Evolutionary conservation across 2,888 invertebrate species (phyloP).

Genomic region (Rhodophaea formosa): DNA sequence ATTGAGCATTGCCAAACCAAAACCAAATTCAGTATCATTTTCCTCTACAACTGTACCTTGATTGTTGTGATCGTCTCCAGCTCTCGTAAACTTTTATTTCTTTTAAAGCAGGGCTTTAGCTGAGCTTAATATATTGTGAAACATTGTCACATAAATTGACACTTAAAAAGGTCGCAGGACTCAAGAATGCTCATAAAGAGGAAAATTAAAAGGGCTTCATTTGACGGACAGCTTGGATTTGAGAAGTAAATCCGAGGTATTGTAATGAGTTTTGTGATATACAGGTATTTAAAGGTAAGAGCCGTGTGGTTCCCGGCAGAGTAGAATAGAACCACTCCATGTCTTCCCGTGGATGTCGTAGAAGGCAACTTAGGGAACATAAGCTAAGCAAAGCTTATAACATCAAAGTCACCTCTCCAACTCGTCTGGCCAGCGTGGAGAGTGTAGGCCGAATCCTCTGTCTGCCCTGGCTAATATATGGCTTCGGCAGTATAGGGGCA

Average conservation of each 20-base stretch:
- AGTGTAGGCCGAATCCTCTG: too few species aligned
- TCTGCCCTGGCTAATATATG: too few species aligned
- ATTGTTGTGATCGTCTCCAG: constrained; percentile 31
- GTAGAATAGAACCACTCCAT: too few species aligned
- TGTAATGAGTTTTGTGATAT: neutral
- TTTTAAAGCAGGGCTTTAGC: constrained; percentile 40
- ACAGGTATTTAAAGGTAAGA: too few species aligned
- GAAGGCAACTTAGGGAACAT: too few species aligned
- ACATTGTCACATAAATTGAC: constrained; percentile 59
- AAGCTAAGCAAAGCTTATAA: too few species aligned
- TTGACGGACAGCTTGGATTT: constrained; percentile 6
- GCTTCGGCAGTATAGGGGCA: too few species aligned
- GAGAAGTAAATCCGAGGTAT: neutral
- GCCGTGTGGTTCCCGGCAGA: too few species aligned
- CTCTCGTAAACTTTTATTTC: constrained; percentile 45
- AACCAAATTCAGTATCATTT: neutral
- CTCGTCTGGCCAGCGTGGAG: too few species aligned
- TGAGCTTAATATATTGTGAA: constrained; percentile 52
- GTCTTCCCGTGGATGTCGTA: too few species aligned
- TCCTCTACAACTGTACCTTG: neutral
- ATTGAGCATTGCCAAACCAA: too few species aligned
- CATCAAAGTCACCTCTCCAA: too few species aligned
- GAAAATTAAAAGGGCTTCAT: constrained; percentile 15
- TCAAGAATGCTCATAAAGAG: constrained; percentile 44
- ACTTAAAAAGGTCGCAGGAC: constrained; percentile 49